Evolutionary conservation across 2,888 invertebrate species (phyloP), one percentile per base, ranked within the genome.

Genomic region (Cylindroiulus punctatus): DNA sequence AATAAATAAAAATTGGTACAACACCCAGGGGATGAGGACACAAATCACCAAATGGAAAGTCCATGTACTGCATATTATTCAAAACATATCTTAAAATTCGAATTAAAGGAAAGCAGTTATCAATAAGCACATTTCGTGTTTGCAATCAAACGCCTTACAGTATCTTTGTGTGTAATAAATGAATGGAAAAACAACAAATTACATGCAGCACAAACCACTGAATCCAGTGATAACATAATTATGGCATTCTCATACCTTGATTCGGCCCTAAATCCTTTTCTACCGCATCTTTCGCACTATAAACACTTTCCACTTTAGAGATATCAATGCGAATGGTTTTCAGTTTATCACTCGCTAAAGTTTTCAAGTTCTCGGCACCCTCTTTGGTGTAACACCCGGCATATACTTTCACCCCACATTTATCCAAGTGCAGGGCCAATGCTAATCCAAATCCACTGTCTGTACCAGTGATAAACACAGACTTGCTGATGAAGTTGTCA

Each of bases 381-480:
- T 86, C 47, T 81, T 86, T 36, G 12, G 86, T 83, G 83, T 47
- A 83, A 83, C 86, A 86, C 22, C 86, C 86, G 8, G 86, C 86
- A 52, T 84, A 86, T 1, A 86, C 86, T 47, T 52, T 44, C 44
- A 84, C 83, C 17, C 84, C 86, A 30, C 36, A 40, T 30, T 32
- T 47, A 52, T 86, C 86, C 52, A 86, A 84, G 32, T 83, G 7
- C n/a, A 86, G 40, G 17, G 86, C 86, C 36, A 86, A 8, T 5
- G 26, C 0, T 1, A 10, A 5, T 44, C 86, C 86, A 36, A 86
- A 86, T 30, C 86, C 86, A 83, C n/a, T 44, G 52, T 86, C 86
- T 10, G 83, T 83, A 8, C 86, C 86, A 26, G 83, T 86, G 26
- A 86, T 86, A 30, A 86, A 86, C 0, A 86, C 86, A 14, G 32